These are phyloP conservation scores for Zaprionus capensis DNA, from an alignment of 1,140 invertebrate genomes.

Conservation along the genomic window DNA sequence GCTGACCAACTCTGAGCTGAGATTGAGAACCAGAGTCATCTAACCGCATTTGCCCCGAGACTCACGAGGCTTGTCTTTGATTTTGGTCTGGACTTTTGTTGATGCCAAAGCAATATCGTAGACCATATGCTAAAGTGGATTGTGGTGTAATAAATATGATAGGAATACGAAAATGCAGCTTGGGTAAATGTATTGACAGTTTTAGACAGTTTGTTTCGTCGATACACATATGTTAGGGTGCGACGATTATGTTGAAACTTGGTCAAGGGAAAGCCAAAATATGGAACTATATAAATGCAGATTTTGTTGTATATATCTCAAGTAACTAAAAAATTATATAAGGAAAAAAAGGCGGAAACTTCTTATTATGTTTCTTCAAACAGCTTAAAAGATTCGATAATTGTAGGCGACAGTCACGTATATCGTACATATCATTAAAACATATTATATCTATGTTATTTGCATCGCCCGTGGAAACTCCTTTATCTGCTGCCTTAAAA, in stretches of 20 bases:
- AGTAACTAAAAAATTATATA: too few species aligned
- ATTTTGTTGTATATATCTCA: neutral
- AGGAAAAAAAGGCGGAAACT: too few species aligned
- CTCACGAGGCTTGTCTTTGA: neutral
- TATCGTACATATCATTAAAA: too few species aligned
- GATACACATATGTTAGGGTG: neutral
- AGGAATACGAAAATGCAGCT: neutral
- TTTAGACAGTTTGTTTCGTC: neutral
- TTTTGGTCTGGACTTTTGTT: neutral
- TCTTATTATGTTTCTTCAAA: too few species aligned
- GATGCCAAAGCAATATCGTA: neutral
- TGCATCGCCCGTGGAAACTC: too few species aligned
- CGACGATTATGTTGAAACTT: neutral
- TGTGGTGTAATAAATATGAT: too few species aligned
- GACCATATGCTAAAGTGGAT: neutral
- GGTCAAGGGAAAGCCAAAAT: neutral
- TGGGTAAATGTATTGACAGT: too few species aligned
- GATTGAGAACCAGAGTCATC: neutral
- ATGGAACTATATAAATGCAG: neutral
- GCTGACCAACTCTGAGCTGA: constrained; percentile 18
- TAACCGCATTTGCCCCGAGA: neutral
- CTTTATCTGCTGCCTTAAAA: neutral
- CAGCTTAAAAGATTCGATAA: too few species aligned
- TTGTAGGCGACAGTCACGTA: too few species aligned
- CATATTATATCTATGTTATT: too few species aligned